phyloP scores from a whole-genome alignment of 2,113 vertebrate genomes.

The Microtus ochrogaster region DNA sequence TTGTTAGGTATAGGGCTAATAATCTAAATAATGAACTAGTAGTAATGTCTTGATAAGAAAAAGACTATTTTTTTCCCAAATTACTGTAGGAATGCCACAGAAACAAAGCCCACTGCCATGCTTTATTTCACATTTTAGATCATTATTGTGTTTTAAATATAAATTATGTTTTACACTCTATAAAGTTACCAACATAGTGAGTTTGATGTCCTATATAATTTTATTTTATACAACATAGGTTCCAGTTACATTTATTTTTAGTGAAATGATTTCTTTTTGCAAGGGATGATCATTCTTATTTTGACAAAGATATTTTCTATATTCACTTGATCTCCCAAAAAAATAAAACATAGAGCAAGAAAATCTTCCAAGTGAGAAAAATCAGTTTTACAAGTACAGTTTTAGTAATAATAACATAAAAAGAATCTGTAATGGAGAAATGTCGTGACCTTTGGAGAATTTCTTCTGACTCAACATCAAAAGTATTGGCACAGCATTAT shows the following conservation, averaged over 20 bases:
- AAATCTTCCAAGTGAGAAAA: conserved; percentile 34
- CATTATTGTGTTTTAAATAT: background rate
- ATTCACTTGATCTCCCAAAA: background rate
- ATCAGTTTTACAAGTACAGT: background rate
- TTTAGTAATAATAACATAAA: background rate
- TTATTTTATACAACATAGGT: background rate
- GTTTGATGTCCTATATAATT: background rate
- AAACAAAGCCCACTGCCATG: background rate
- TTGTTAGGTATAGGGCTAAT: background rate
- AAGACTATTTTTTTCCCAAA: background rate
- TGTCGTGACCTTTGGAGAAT: background rate
- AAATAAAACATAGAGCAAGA: background rate
- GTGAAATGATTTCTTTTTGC: background rate
- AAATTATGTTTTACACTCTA: background rate
- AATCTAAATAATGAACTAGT: background rate
- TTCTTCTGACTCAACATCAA: background rate
- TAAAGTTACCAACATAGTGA: background rate
- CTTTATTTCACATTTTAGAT: background rate
- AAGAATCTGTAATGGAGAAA: background rate
- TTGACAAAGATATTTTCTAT: background rate
- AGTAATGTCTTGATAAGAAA: background rate
- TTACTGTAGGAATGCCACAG: background rate
- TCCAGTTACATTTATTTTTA: background rate
- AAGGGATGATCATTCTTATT: background rate
- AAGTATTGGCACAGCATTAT: background rate